Evolutionary conservation across 1,140 invertebrate species (phyloP).

Genomic region (Neodiprion virginianus): DNA sequence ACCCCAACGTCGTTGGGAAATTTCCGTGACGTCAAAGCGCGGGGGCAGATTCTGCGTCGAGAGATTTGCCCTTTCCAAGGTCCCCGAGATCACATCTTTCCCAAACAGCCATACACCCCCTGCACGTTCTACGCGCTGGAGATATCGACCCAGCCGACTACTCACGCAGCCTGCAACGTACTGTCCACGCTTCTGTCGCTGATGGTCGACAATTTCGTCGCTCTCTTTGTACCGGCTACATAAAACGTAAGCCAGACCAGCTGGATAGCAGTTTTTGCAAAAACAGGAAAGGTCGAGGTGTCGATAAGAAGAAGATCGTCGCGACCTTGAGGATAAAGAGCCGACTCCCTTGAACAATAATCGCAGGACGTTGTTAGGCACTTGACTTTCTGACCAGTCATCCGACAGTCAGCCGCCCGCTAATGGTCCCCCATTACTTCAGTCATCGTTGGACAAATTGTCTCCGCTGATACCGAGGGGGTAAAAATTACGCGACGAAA

Average conservation of each 20-base stretch:
- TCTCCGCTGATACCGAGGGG: too few relatives aligned
- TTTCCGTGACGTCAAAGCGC: neutral
- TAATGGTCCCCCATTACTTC: too few relatives aligned
- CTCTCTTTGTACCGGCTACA: neutral
- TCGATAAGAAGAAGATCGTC: neutral
- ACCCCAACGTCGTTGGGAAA: neutral
- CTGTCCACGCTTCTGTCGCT: neutral
- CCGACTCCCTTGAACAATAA: neutral
- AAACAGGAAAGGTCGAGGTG: neutral
- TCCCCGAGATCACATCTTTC: constrained; percentile 2
- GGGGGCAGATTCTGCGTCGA: neutral
- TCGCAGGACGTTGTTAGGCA: neutral
- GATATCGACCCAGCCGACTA: neutral
- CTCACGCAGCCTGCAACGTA: neutral
- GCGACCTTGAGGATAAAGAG: neutral
- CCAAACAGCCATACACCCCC: neutral
- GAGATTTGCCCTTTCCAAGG: constrained; percentile 2
- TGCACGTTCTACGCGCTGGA: neutral
- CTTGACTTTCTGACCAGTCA: neutral
- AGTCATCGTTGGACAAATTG: too few relatives aligned
- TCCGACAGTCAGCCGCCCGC: neutral
- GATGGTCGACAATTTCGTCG: neutral
- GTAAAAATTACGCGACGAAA: too few relatives aligned
- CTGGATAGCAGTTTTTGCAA: neutral
- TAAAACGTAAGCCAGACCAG: neutral